These are phyloP conservation scores for Epinotia bilunana DNA, from an alignment of 2,888 invertebrate species.

Conservation along the genomic window DNA sequence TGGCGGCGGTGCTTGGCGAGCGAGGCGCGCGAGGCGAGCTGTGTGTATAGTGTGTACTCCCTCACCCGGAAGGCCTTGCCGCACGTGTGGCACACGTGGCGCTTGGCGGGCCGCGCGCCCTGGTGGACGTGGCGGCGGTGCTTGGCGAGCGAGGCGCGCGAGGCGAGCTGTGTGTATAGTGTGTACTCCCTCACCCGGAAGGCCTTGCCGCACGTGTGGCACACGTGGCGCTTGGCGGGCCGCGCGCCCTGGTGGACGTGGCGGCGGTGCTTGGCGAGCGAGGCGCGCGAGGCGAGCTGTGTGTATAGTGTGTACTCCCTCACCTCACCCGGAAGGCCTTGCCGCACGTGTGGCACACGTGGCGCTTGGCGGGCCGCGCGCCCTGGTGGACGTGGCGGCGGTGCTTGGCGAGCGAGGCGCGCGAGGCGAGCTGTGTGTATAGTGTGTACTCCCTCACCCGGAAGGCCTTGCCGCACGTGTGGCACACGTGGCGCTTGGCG, in stretches of 20 bases:
- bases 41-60: slow-evolving; percentile 49
- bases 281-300: slow-evolving; percentile 2
- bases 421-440: background rate
- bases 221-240: slow-evolving; percentile 49
- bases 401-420: slow-evolving; percentile 1
- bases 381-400: slow-evolving; percentile 60
- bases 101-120: background rate
- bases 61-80: slow-evolving; percentile 4
- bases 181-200: background rate
- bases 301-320: background rate
- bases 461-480: slow-evolving; percentile 39
- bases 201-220: background rate
- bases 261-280: background rate
- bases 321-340: background rate
- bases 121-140: background rate
- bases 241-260: slow-evolving; percentile 48
- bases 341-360: slow-evolving; percentile 46
- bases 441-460: background rate
- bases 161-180: slow-evolving; percentile 40
- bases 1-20: background rate
- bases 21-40: slow-evolving; percentile 32
- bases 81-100: background rate
- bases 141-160: background rate
- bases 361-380: slow-evolving; percentile 56
- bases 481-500: slow-evolving; percentile 55